Conservation (phyloP, 1,140 invertebrate species). For the Aporrectodea caliginosa region DNA sequence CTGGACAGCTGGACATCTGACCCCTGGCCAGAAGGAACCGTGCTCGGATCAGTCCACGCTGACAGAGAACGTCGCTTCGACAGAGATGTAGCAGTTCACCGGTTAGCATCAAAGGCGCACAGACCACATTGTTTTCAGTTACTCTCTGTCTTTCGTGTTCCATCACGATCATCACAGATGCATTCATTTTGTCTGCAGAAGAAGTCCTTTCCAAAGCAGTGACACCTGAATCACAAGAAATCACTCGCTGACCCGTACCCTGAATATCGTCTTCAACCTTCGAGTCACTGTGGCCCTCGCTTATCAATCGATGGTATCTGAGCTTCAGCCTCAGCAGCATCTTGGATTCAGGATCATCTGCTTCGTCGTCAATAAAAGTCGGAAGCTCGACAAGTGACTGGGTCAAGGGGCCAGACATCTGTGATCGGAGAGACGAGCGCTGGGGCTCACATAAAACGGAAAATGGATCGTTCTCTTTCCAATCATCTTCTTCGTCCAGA, state of each 20-base stretch:
- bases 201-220: not conserved
- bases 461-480: not conserved
- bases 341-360: not conserved
- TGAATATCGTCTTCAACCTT: not conserved
- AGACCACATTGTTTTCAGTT: too few relatives aligned
- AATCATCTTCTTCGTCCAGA: not conserved
- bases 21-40: slow-evolving; percentile 7
- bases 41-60: not conserved
- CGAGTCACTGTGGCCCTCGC: not conserved
- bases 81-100: not conserved
- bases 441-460: not conserved
- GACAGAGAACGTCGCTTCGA: not conserved
- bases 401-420: not conserved
- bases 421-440: not conserved
- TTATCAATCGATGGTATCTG: not conserved
- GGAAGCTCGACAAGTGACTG: not conserved
- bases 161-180: too few relatives aligned
- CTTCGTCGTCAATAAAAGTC: not conserved
- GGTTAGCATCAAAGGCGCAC: not conserved
- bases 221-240: not conserved
- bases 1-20: slow-evolving; percentile 16
- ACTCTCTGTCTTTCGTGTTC: too few relatives aligned
- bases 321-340: not conserved
- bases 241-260: not conserved
- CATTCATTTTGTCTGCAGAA: not conserved